Percentiles rank a stretch among this genome's conserved stretches.
These are phyloP conservation scores for Stomatorhinus walkeri DNA, from an alignment of 2,797 vertebrate species.

Conservation along the genomic window DNA sequence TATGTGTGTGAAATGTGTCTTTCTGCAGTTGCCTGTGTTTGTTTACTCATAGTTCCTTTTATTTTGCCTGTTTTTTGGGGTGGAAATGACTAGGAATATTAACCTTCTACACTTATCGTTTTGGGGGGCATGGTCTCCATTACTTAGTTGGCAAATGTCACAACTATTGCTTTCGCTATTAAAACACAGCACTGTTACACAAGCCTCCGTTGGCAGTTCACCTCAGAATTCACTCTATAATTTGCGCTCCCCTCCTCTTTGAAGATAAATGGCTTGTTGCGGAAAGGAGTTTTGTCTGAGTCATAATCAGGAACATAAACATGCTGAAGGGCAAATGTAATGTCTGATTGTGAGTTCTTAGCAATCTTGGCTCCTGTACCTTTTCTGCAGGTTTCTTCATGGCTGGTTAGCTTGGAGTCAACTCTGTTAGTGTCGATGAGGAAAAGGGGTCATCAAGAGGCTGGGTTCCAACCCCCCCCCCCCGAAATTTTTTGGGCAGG, in stretches of 20 bases:
- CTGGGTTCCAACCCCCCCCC: constrained; percentile 40
- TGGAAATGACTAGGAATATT: neutral
- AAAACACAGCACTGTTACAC: constrained; percentile 24
- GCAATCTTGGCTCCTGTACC: constrained; percentile 34
- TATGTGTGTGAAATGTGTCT: neutral
- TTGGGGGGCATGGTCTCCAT: neutral
- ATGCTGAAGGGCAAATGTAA: constrained; percentile 42
- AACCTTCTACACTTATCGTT: neutral
- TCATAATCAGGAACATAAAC: constrained; percentile 53
- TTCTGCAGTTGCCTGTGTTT: neutral
- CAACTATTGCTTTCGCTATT: neutral
- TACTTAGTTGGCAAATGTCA: neutral
- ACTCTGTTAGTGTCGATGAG: constrained; percentile 52
- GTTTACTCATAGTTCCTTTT: constrained; percentile 1
- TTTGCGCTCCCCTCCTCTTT: constrained; percentile 14
- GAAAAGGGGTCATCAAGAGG: constrained; percentile 53
- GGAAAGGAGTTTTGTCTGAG: constrained; percentile 34
- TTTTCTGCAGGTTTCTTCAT: constrained; percentile 50
- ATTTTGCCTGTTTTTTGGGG: neutral
- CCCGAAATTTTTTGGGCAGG: constrained; percentile 45
- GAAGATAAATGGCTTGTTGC: constrained; percentile 43
- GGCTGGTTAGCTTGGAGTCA: constrained; percentile 56
- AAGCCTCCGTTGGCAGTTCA: constrained; percentile 20
- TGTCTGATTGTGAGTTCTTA: constrained; percentile 41
- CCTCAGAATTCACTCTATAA: constrained; percentile 30